A percentile compares a stretch with the other conserved stretches of the same genome.
phyloP scores from a whole-genome alignment of 2,797 vertebrate species.

The Sylvia borin region DNA sequence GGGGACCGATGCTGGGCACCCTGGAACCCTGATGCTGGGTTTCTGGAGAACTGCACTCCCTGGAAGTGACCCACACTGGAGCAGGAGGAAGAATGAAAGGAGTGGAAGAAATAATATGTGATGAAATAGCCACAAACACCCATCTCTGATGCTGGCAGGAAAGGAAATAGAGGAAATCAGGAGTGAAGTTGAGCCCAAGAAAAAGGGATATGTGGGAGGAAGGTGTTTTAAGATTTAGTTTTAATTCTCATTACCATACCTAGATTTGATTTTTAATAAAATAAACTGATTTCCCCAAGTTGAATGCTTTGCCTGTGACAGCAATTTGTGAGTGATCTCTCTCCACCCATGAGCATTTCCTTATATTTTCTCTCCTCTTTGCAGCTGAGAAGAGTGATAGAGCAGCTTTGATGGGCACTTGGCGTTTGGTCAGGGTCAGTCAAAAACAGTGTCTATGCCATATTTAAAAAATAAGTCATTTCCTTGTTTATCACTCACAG shows the following conservation, averaged over 20 bases:
- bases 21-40: no score
- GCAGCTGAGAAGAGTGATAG: not conserved
- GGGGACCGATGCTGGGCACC: rapidly evolving
- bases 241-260: not conserved
- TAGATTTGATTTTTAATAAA: not conserved
- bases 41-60: not conserved
- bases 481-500: not conserved
- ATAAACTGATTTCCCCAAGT: not conserved
- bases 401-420: not conserved
- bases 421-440: not conserved
- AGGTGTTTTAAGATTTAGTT: not conserved
- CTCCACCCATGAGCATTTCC: not conserved
- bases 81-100: not conserved
- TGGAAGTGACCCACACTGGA: not conserved
- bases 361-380: not conserved
- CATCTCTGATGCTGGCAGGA: no score
- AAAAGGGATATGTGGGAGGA: rapidly evolving
- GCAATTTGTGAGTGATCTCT: not conserved
- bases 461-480: not conserved
- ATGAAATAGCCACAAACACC: not conserved
- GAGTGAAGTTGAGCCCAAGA: not conserved
- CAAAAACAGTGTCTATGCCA: not conserved
- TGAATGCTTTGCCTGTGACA: rapidly evolving
- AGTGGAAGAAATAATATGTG: not conserved
- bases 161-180: not conserved